Conservation (phyloP, 1,140 invertebrate genomes). For the Zaprionus lachaisei region DNA sequence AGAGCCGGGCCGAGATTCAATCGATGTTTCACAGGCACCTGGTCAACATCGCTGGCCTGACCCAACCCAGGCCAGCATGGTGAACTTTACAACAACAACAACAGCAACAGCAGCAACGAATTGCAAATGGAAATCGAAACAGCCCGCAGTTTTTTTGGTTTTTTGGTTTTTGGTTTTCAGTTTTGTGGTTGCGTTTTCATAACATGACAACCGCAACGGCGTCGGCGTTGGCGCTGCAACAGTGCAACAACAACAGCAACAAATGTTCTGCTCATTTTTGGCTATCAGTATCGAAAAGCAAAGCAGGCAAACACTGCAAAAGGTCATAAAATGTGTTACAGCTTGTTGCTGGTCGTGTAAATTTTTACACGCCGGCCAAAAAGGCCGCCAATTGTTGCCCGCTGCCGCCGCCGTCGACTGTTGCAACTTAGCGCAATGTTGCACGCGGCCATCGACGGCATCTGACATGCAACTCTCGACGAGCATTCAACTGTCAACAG, state of each 20-base stretch:
- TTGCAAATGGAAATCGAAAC: slow-evolving; percentile 61
- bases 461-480: slow-evolving; percentile 79
- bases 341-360: slow-evolving; percentile 76
- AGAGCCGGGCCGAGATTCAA: slow-evolving; percentile 46
- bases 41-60: slow-evolving; percentile 67
- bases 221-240: slow-evolving; percentile 6
- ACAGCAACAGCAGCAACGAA: slow-evolving; percentile 37
- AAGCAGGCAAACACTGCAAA: slow-evolving; percentile 58
- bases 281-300: slow-evolving; percentile 68
- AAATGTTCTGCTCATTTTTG: slow-evolving; percentile 66
- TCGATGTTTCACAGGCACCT: slow-evolving; percentile 70
- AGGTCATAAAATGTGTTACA: slow-evolving; percentile 78
- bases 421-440: slow-evolving; percentile 30
- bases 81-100: slow-evolving; percentile 60
- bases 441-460: slow-evolving; percentile 33
- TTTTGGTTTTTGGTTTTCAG: slow-evolving; percentile 32
- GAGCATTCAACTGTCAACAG: slow-evolving; percentile 82
- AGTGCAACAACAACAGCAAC: slow-evolving; percentile 21
- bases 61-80: slow-evolving; percentile 63
- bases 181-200: slow-evolving; percentile 64
- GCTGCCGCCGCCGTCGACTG: slow-evolving; percentile 11
- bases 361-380: slow-evolving; percentile 73
- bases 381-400: slow-evolving; percentile 68
- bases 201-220: slow-evolving; percentile 59
- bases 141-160: slow-evolving; percentile 68